Base-by-base conservation (phyloP, 1,140 invertebrate species). In the Zaprionus vittiger region DNA sequence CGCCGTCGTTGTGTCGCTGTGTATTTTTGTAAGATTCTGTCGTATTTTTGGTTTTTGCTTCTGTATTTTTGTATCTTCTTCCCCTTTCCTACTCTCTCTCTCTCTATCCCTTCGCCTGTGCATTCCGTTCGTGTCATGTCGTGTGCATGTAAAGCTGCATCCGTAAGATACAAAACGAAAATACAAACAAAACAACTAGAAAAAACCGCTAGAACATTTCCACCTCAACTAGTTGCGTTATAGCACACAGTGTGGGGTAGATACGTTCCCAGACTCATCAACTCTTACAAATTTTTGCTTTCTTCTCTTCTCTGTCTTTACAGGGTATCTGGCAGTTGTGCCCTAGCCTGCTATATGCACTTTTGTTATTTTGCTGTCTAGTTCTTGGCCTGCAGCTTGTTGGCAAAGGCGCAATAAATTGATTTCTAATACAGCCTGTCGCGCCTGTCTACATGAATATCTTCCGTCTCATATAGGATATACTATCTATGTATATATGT, bases 341-440 rank as follows among this genome's bases (percentile, higher is more conserved):
- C 12, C 57, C 31, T 28, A 66, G 11, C 20, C 12, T 14, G 47
- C 41, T 26, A 44, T 52, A 54, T 73, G 70, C 49, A 57, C 22
- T 63, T 17, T 5, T 24, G 34, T 52, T 63, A 69, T 73, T 54
- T 75, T 68, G 61, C 20, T 56, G 52, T 64, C 41, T 63, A 55
- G 14, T 31, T 22, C 56, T 22, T 62, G 41, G 38, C 69, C 34
- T 70, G 60, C 28, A 17, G 44, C 28, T 65, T 82, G 71, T 81
- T 87, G 83, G 81, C 84, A 83, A 78, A 83, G 34, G 73, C 78
- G 80, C 84, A 87, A 89, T 83, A 80, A 89, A 89, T 87, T 89
- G 80, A 87, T 89, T 87, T 89, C 84, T 81, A 79, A 87, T 89
- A 73, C 80, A 83, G 73, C 68, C 67, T 79, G 76, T 74, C 72